Base-by-base conservation (phyloP, 2,113 vertebrate species). In the Hemiprocne comata region DNA sequence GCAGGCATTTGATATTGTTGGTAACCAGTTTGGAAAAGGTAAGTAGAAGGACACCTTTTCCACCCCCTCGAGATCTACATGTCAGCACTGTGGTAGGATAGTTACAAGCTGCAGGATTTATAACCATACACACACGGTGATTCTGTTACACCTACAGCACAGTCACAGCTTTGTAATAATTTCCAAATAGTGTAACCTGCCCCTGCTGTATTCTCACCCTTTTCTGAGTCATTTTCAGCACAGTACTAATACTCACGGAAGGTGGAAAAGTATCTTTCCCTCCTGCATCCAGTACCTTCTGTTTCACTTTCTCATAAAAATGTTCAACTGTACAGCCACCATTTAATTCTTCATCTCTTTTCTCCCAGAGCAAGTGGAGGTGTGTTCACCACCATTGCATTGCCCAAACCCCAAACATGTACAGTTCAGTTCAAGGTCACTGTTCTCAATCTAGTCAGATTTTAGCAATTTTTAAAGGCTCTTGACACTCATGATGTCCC, bases 1-100 rank as follows among this genome's bases (percentile, higher is more conserved):
- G 11, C 99, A 99, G 94, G 99, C 98, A 1, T 99, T 99, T 94
- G 94, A 95, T 51, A 94, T 99, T 10, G 64, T 89, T 2, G 94
- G 48, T 3, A 95, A 97, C 77, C 69, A 20, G 7, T 99, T 98
- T 90, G 99, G 98, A 77, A 94, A 96, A 97, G 99, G 99, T 99
- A 93, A 96, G 97, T 81, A 31, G 48, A 26, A 33, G 26, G 16
- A 62, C 3, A 7, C 19, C 10, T 69, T 55, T 60, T 57, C 73
- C 54, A 58, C 17, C 38, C 36, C 54, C 62, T 57, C 10, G 17
- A 66, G 64, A 58, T 40, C 29, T 61, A 14, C 31, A 7, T 13
- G n/a, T 29, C 84, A 85, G 34, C 33, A 34, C 60, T 78, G 54
- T 44, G 46, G 36, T 23, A 53, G 60, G 48, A 17, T 19, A 72